phyloP scores from a whole-genome alignment of 1,140 invertebrate species.

The Drosophila ambigua region DNA sequence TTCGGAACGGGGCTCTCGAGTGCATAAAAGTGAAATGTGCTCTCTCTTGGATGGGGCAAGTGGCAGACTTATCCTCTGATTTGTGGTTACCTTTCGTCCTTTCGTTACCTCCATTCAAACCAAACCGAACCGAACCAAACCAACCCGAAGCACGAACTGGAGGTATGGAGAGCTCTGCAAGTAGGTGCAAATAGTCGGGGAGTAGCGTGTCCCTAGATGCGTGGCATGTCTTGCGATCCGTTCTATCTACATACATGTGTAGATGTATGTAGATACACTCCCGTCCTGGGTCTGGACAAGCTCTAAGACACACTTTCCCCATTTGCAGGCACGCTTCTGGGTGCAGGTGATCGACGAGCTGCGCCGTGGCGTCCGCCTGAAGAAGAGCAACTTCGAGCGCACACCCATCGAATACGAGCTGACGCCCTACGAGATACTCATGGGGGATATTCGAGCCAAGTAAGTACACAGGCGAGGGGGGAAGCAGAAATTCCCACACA shows the following conservation, averaged over 20 bases:
- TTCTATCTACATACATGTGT: background rate
- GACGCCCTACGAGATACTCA: conserved; percentile 98
- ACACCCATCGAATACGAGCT: conserved; percentile 94
- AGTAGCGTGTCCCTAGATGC: conserved; percentile 2
- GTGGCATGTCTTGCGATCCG: background rate
- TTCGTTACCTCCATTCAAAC: conserved; percentile 6
- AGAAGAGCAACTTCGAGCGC: conserved; percentile 92
- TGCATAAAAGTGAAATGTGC: conserved; percentile 65
- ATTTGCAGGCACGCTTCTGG: conserved; percentile 94
- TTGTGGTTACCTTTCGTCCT: conserved; percentile 1
- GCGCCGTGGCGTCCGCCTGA: conserved; percentile 93
- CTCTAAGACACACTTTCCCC: background rate
- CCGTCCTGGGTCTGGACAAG: background rate
- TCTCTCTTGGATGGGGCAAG: conserved; percentile 3
- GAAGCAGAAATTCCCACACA: conserved; percentile 12
- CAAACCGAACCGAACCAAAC: background rate
- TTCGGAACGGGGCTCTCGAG: conserved; percentile 23
- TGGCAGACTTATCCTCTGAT: background rate
- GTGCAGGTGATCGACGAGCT: conserved; percentile 96
- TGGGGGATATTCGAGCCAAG: conserved; percentile 96
- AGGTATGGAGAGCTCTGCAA: conserved; percentile 90
- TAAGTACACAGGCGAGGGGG: conserved; percentile 78
- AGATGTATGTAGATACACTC: background rate
- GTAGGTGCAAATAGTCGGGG: conserved; percentile 84
- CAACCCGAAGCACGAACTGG: conserved; percentile 86